A percentile compares a stretch with the other conserved stretches of the same genome.
Conservation (phyloP, 2,888 invertebrate species). For the Tetramorium bicarinatum region DNA sequence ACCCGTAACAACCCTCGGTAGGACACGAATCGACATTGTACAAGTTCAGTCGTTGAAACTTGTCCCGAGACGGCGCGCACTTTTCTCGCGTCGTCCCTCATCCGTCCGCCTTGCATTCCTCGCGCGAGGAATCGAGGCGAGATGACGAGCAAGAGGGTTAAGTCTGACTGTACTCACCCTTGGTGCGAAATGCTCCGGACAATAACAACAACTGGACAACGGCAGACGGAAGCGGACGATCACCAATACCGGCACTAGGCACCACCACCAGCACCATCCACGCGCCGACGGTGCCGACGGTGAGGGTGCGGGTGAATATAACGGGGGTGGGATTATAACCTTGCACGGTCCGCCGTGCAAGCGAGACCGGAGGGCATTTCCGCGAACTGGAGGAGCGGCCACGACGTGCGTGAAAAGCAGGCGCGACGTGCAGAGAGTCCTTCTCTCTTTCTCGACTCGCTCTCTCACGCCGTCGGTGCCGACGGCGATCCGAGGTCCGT, state of each 20-base stretch:
- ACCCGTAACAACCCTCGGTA: constrained; percentile 54
- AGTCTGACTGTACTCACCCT: constrained; percentile 39
- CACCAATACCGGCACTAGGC: constrained; percentile 47
- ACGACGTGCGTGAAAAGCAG: constrained; percentile 16
- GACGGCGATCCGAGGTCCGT: neutral
- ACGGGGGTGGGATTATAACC: constrained; percentile 65
- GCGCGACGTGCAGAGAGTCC: constrained; percentile 25
- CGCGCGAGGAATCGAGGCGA: constrained; percentile 38
- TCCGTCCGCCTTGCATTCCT: constrained; percentile 47
- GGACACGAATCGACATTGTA: constrained; percentile 3
- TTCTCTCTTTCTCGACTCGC: neutral
- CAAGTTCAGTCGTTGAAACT: constrained; percentile 13
- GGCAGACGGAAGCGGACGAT: neutral
- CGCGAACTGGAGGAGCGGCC: constrained; percentile 46
- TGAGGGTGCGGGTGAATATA: constrained; percentile 64
- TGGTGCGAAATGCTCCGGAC: constrained; percentile 5
- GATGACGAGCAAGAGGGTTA: neutral
- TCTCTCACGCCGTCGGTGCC: neutral
- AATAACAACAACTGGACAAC: constrained; percentile 27
- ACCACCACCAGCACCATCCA: constrained; percentile 23
- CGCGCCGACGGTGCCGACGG: constrained; percentile 25
- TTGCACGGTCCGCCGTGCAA: constrained; percentile 64
- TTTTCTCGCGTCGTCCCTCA: constrained; percentile 33
- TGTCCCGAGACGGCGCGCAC: constrained; percentile 18
- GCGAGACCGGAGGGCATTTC: constrained; percentile 45